Evolutionary conservation across 2,888 invertebrate species (phyloP).

Genomic region (Caenorhabditis uteleia): DNA sequence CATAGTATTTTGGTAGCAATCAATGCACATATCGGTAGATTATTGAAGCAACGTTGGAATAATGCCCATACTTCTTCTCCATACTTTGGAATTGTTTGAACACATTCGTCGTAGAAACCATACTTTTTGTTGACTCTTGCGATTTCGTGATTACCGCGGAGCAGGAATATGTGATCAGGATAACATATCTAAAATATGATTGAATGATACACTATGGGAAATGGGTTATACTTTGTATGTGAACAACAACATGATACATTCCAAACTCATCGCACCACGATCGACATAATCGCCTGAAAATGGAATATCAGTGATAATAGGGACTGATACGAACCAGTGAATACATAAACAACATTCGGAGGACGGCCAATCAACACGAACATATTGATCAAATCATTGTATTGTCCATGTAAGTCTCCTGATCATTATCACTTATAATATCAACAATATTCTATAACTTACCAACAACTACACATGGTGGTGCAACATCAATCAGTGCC

Average conservation of each 20-base stretch:
- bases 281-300: slow-evolving; percentile 55
- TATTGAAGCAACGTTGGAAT: slow-evolving; percentile 56
- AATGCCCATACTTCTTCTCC: slow-evolving; percentile 44
- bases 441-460: too few relatives aligned
- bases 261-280: slow-evolving; percentile 51
- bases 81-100: slow-evolving; percentile 17
- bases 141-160: slow-evolving; percentile 60
- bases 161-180: slow-evolving; percentile 43
- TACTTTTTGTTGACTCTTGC: slow-evolving; percentile 54
- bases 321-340: slow-evolving; percentile 26
- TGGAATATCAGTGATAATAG: neutral
- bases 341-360: slow-evolving; percentile 49
- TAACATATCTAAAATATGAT: slow-evolving; percentile 32
- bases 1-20: slow-evolving; percentile 50
- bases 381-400: slow-evolving; percentile 56
- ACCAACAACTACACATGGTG: slow-evolving; percentile 49
- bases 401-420: slow-evolving; percentile 55
- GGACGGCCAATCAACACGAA: slow-evolving; percentile 53
- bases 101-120: slow-evolving; percentile 54
- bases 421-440: too few relatives aligned
- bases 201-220: too few relatives aligned
- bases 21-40: slow-evolving; percentile 50
- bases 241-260: slow-evolving; percentile 54
- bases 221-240: slow-evolving; percentile 44
- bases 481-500: slow-evolving; percentile 50